Conservation (phyloP, 2,888 invertebrate species). For the Cantharis flavilabris region DNA sequence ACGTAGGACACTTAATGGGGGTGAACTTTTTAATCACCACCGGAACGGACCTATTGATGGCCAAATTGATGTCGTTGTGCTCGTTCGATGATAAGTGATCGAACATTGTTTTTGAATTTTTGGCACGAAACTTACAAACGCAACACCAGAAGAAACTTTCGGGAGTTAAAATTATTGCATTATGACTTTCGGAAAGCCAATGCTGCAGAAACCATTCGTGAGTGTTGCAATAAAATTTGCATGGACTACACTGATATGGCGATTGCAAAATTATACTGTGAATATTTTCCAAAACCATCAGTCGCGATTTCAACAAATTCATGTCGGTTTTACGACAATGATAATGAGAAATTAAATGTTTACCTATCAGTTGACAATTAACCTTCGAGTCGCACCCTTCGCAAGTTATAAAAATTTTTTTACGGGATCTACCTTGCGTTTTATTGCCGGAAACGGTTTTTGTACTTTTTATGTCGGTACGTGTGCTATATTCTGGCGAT, state of each 20-base stretch:
- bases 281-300: conserved; percentile 77
- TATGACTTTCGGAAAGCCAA: conserved; percentile 72
- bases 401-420: conserved; percentile 66
- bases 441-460: conserved; percentile 32
- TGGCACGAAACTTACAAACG: conserved; percentile 73
- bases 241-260: conserved; percentile 84
- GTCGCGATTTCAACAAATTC: conserved; percentile 60
- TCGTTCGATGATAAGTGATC: conserved; percentile 67
- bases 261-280: conserved; percentile 77
- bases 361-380: conserved; percentile 72
- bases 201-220: conserved; percentile 71
- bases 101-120: conserved; percentile 67
- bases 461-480: conserved; percentile 32
- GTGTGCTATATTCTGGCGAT: conserved; percentile 35
- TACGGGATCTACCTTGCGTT: conserved; percentile 57
- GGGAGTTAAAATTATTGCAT: conserved; percentile 56
- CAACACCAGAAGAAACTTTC: conserved; percentile 73
- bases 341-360: conserved; percentile 84
- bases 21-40: conserved; percentile 73
- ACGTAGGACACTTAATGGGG: conserved; percentile 68
- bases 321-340: conserved; percentile 77
- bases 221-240: conserved; percentile 84
- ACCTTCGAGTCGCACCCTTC: conserved; percentile 75
- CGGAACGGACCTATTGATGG: conserved; percentile 80
- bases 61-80: conserved; percentile 74